These are phyloP conservation scores for Pogonomyrmex barbatus DNA, from an alignment of 1,140 invertebrate genomes.

Conservation along the genomic window DNA sequence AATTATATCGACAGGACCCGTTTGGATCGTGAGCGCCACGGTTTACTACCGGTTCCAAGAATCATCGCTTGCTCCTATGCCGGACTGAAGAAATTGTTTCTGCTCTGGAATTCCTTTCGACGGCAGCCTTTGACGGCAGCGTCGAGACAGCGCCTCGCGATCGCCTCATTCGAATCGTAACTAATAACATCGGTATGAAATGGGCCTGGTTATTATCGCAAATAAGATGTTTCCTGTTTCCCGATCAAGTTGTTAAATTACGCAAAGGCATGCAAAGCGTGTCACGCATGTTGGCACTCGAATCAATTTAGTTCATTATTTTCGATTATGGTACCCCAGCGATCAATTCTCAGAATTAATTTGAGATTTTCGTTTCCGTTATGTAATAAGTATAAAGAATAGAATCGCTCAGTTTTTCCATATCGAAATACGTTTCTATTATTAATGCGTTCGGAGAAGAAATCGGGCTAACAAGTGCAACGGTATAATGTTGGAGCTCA, in stretches of 20 bases:
- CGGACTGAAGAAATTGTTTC: constrained; percentile 59
- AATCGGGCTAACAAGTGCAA: constrained; percentile 46
- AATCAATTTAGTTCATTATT: constrained; percentile 48
- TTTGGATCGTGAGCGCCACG: constrained; percentile 20
- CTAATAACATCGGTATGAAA: not conserved
- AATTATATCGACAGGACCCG: constrained; percentile 62
- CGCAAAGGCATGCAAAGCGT: constrained; percentile 23
- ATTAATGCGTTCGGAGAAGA: not conserved
- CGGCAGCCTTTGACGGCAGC: not conserved
- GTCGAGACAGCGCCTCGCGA: constrained; percentile 18
- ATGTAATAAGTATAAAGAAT: constrained; percentile 3
- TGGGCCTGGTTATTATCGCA: constrained; percentile 21
- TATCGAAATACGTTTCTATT: not conserved
- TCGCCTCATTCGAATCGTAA: constrained; percentile 8
- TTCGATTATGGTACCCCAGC: constrained; percentile 4
- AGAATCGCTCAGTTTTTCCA: constrained; percentile 21
- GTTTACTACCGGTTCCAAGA: constrained; percentile 70
- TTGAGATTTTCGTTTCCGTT: not conserved
- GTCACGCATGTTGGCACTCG: constrained; percentile 26
- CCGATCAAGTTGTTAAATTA: constrained; percentile 32
- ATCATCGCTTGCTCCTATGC: constrained; percentile 35
- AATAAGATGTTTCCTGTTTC: constrained; percentile 67
- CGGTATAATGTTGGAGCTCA: constrained; percentile 29
- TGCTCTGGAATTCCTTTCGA: constrained; percentile 10
- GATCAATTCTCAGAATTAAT: constrained; percentile 11